phyloP scores from a whole-genome alignment of 2,797 vertebrate genomes.

The Heteromormyrus szaboi region DNA sequence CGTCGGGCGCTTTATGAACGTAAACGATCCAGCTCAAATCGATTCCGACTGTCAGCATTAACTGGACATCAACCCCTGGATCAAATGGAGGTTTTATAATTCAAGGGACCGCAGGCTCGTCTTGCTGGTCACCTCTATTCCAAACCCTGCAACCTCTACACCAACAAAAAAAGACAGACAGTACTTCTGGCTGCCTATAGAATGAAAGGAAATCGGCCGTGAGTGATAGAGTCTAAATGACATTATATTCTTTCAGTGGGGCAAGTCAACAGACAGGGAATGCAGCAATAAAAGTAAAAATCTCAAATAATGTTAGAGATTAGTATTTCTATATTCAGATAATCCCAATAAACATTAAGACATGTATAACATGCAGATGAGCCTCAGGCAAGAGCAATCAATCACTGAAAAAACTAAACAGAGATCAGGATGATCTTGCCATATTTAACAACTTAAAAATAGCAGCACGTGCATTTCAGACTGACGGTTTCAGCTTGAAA shows the following conservation, averaged over 20 bases:
- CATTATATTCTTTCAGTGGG: conserved; percentile 57
- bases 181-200: conserved; percentile 1
- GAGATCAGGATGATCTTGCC: conserved; percentile 38
- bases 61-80: conserved; percentile 69
- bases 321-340: conserved; percentile 60
- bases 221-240: conserved; percentile 40
- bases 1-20: conserved; percentile 57
- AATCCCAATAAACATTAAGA: conserved; percentile 66
- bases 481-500: conserved; percentile 22
- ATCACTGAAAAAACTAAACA: conserved; percentile 54
- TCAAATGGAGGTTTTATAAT: conserved; percentile 60
- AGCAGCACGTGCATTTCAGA: conserved; percentile 37
- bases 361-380: conserved; percentile 61
- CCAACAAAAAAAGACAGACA: not conserved
- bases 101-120: conserved; percentile 62
- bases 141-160: conserved; percentile 33
- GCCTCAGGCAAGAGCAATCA: conserved; percentile 59
- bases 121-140: conserved; percentile 61
- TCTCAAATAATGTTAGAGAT: conserved; percentile 56
- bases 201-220: conserved; percentile 34
- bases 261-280: conserved; percentile 48
- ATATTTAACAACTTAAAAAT: conserved; percentile 39
- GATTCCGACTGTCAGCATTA: conserved; percentile 69
- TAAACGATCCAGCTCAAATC: conserved; percentile 67
- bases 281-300: conserved; percentile 59